Percentiles rank a stretch among this genome's conserved stretches.
Conservation (phyloP, 2,797 vertebrate species). For the Salmo trutta region DNA sequence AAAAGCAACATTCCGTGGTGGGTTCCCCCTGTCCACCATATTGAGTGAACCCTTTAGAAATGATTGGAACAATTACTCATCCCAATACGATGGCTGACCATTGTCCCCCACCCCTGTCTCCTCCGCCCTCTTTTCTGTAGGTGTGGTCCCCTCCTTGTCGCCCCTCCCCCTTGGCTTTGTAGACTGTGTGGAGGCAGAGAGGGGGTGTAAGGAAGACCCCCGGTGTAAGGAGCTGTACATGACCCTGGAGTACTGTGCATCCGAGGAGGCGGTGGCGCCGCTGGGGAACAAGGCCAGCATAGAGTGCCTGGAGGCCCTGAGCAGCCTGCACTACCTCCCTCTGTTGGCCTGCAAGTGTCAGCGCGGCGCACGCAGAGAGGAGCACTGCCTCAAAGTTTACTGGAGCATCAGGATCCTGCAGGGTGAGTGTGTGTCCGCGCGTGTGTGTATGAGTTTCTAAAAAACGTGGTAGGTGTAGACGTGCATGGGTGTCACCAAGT, state of each 20-base stretch:
- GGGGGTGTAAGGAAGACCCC: slow-evolving; percentile 73
- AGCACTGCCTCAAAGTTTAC: slow-evolving; percentile 86
- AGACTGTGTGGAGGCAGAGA: slow-evolving; percentile 82
- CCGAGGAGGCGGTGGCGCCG: slow-evolving; percentile 59
- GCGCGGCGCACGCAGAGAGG: slow-evolving; percentile 83
- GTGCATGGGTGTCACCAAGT: slow-evolving; percentile 4
- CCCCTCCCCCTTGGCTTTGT: slow-evolving; percentile 27
- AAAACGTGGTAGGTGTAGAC: neutral
- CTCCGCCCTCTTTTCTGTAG: slow-evolving; percentile 36
- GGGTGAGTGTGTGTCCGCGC: slow-evolving; percentile 64
- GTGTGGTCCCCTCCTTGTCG: slow-evolving; percentile 39
- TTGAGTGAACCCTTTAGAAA: no score
- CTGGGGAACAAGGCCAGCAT: slow-evolving; percentile 63
- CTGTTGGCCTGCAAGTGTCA: slow-evolving; percentile 87
- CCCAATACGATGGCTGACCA: no score
- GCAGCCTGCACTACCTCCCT: slow-evolving; percentile 73
- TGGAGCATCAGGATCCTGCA: slow-evolving; percentile 86
- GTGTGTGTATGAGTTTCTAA: slow-evolving; percentile 32
- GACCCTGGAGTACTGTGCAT: slow-evolving; percentile 80
- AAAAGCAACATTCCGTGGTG: no score
- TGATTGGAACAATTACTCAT: no score
- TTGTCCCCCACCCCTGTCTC: neutral
- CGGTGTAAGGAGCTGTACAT: slow-evolving; percentile 80
- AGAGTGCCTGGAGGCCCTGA: slow-evolving; percentile 82
- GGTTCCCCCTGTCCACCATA: no score